Conservation (phyloP, 2,888 invertebrate genomes). For the Biston stratarius region DNA sequence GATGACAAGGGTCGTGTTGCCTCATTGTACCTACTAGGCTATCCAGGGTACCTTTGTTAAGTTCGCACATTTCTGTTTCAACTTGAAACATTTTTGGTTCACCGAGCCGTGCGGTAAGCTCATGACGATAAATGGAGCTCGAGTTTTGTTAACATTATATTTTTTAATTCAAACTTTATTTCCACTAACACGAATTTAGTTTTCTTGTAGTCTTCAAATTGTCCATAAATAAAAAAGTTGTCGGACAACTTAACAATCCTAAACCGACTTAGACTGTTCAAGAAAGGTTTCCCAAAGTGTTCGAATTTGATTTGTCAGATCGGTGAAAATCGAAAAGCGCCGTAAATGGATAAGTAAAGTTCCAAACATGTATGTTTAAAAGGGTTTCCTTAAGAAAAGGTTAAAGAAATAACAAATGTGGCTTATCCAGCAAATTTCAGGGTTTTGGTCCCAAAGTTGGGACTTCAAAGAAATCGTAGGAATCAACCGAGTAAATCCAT, state of each 20-base stretch:
- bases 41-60: conserved; percentile 33
- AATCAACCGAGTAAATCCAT: conserved; percentile 60
- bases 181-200: background rate
- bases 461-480: conserved; percentile 63
- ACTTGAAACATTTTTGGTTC: conserved; percentile 24
- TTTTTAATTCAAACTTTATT: background rate
- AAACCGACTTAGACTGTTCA: conserved; percentile 27
- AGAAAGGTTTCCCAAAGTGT: conserved; percentile 16
- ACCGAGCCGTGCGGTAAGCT: conserved; percentile 21
- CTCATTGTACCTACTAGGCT: conserved; percentile 51
- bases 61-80: conserved; percentile 21
- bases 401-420: conserved; percentile 57
- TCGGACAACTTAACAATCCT: conserved; percentile 8
- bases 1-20: conserved; percentile 74
- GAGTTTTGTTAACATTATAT: background rate
- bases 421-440: conserved; percentile 61
- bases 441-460: conserved; percentile 33
- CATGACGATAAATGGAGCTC: background rate
- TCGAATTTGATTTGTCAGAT: conserved; percentile 35
- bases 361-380: conserved; percentile 51
- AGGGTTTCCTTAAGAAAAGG: conserved; percentile 55
- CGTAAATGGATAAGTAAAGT: conserved; percentile 42
- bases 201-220: conserved; percentile 5
- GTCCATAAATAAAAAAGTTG: conserved; percentile 32
- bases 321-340: conserved; percentile 29